Percentiles rank a stretch among this genome's conserved stretches.
These are phyloP conservation scores for Melieria crassipennis DNA, from an alignment of 2,888 invertebrate genomes.

Conservation along the genomic window DNA sequence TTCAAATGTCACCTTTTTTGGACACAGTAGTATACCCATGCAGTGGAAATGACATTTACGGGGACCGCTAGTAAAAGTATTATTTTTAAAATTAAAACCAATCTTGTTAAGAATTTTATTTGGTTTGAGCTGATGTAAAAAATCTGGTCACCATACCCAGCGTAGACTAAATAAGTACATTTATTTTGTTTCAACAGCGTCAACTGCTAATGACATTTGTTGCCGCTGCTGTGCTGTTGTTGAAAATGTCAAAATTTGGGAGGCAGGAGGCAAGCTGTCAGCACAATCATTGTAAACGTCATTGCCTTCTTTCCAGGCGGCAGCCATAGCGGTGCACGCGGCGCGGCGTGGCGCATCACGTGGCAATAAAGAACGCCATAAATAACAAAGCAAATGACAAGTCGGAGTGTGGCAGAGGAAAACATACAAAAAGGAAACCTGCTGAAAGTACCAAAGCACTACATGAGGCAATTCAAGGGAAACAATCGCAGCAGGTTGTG, in stretches of 20 bases:
- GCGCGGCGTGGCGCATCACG: conserved; percentile 40
- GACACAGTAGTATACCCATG: too few relatives aligned
- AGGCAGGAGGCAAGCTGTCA: conserved; percentile 10
- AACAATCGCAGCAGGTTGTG: conserved; percentile 32
- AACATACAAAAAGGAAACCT: conserved; percentile 1
- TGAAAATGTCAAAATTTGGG: conserved; percentile 27
- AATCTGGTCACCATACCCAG: too few relatives aligned
- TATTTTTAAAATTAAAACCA: too few relatives aligned
- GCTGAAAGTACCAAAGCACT: neutral
- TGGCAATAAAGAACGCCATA: conserved; percentile 40
- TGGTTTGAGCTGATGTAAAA: too few relatives aligned
- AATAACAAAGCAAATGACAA: conserved; percentile 32
- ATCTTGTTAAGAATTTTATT: too few relatives aligned
- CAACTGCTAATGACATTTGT: conserved; percentile 32
- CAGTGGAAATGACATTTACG: too few relatives aligned
- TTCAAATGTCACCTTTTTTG: too few relatives aligned
- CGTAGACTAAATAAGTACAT: too few relatives aligned
- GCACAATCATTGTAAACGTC: conserved; percentile 29
- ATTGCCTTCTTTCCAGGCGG: conserved; percentile 17
- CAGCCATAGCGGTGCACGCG: too few relatives aligned
- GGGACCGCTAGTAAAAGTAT: too few relatives aligned
- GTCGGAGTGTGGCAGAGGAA: conserved; percentile 21
- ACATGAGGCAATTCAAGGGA: conserved; percentile 3
- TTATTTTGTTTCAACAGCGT: neutral
- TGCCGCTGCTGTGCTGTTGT: neutral